phyloP scores from a whole-genome alignment of 2,113 vertebrate genomes.

The Hemiprocne comata region DNA sequence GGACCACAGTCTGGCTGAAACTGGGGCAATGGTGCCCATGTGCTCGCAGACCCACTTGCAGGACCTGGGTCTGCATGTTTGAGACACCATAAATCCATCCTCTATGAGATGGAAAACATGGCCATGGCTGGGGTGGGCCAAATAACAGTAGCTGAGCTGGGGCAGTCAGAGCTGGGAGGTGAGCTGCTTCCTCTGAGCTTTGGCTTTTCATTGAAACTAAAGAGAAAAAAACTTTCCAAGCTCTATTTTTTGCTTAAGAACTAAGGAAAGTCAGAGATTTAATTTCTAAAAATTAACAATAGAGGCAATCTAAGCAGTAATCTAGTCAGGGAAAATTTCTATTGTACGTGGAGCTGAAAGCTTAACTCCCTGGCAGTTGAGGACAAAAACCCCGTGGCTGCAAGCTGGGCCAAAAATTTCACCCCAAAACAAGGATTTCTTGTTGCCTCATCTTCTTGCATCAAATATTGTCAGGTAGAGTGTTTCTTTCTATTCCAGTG shows the following conservation, averaged over 20 bases:
- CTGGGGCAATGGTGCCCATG: neutral
- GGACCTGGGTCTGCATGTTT: neutral
- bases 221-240: neutral
- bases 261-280: neutral
- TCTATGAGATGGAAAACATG: neutral
- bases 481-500: conserved; percentile 48
- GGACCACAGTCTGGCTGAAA: neutral
- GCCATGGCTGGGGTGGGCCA: neutral
- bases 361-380: neutral
- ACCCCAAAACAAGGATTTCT: neutral
- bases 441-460: conserved; percentile 7
- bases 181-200: neutral
- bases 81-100: neutral
- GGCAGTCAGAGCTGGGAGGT: neutral
- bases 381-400: neutral
- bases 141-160: fast-evolving
- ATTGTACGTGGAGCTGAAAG: neutral
- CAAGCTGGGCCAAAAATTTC: neutral
- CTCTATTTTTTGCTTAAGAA: neutral
- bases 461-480: neutral
- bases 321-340: neutral
- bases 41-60: neutral
- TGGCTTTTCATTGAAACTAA: neutral
- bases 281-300: neutral
- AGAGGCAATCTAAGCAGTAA: neutral